Evolutionary conservation across 2,888 invertebrate genomes (phyloP).

Genomic region (Myopa tessellatipennis): DNA sequence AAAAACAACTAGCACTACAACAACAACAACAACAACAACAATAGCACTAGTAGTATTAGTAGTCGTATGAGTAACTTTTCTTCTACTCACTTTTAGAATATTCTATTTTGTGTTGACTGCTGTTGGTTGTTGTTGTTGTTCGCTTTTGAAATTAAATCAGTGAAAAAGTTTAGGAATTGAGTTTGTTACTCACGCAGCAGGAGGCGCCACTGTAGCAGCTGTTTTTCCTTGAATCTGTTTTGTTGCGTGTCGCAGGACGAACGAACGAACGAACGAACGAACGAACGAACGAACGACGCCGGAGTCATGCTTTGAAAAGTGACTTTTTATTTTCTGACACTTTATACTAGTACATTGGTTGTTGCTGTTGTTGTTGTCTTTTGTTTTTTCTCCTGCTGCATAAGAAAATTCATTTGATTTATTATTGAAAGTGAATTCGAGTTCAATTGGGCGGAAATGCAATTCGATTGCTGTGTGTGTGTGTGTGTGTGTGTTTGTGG

Average conservation of each 20-base stretch:
- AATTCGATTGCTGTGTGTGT: background rate
- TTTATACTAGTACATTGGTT: background rate
- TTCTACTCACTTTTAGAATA: background rate
- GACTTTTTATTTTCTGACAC: background rate
- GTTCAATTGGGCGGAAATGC: conserved; percentile 22
- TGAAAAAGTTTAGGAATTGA: conserved; percentile 33
- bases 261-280: no score
- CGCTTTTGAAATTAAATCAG: conserved; percentile 25
- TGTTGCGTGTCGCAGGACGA: no score
- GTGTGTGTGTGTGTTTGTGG: background rate
- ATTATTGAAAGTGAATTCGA: conserved; percentile 11
- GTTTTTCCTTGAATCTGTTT: background rate
- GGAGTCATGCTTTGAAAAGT: background rate
- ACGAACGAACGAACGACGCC: no score
- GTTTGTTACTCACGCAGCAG: conserved; percentile 12
- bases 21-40: background rate
- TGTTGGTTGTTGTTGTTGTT: conserved; percentile 4
- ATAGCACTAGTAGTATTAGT: background rate
- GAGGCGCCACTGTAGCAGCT: background rate
- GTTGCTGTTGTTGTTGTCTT: conserved; percentile 5
- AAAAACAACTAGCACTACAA: background rate
- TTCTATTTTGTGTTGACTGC: background rate
- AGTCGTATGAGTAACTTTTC: background rate
- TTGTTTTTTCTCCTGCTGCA: background rate
- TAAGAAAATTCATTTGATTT: conserved; percentile 12